Evolutionary conservation across 2,888 invertebrate species (phyloP).

Genomic region (Trichopoda pennipes): DNA sequence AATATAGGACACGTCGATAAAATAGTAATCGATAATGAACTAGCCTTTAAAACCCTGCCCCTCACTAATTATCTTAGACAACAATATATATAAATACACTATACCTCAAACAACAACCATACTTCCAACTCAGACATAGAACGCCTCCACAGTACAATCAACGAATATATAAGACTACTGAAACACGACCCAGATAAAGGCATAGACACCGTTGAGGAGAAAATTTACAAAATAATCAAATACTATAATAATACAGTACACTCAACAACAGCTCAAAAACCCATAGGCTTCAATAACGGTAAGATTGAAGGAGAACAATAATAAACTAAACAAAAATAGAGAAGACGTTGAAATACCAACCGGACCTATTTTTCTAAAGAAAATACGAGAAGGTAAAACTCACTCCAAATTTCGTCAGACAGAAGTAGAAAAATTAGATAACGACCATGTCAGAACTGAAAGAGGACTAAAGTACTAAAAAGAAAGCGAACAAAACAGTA

Average conservation of each 20-base stretch:
- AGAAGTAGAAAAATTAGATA: conserved; percentile 4
- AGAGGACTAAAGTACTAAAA: conserved; percentile 15
- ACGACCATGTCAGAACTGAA: conserved; percentile 13
- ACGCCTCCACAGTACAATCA: conserved; percentile 66
- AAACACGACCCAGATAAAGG: conserved; percentile 60
- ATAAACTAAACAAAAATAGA: conserved; percentile 27
- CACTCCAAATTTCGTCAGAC: neutral
- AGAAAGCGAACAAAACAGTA: neutral
- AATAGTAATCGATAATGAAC: conserved; percentile 66
- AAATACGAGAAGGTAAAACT: conserved; percentile 24
- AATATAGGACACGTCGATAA: conserved; percentile 57
- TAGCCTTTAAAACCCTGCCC: conserved; percentile 66
- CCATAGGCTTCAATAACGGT: conserved; percentile 14
- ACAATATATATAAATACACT: conserved; percentile 62
- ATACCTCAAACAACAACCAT: conserved; percentile 61
- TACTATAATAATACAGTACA: conserved; percentile 43
- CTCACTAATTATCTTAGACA: conserved; percentile 56
- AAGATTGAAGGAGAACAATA: conserved; percentile 15
- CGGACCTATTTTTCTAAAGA: conserved; percentile 14
- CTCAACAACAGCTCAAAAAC: conserved; percentile 1
- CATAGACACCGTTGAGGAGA: conserved; percentile 58
- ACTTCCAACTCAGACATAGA: conserved; percentile 68
- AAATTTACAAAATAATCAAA: conserved; percentile 35
- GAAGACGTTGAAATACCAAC: conserved; percentile 21
- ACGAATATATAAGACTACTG: conserved; percentile 67